Conservation (phyloP, 2,113 vertebrate species). For the Leucoraja erinaceus region DNA sequence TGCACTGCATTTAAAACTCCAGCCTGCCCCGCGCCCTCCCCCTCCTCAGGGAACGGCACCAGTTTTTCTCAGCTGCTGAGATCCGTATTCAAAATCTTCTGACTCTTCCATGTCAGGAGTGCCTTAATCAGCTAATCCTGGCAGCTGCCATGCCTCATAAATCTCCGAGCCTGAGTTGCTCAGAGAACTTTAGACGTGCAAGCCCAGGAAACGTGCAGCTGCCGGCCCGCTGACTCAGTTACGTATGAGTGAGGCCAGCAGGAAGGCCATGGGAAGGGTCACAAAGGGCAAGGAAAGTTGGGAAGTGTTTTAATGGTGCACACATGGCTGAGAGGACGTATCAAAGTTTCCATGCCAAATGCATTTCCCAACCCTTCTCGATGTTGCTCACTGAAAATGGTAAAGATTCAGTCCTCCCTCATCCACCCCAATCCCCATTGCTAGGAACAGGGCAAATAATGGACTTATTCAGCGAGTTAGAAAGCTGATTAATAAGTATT, state of each 20-base stretch:
- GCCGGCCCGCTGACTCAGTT: not conserved
- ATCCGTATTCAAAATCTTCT: not conserved
- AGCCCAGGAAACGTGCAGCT: not conserved
- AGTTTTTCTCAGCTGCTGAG: not conserved
- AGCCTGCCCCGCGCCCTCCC: not conserved
- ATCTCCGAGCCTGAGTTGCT: not conserved
- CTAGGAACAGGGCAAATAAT: not conserved
- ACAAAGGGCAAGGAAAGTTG: not conserved
- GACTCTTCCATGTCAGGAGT: not conserved
- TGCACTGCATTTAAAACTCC: not conserved
- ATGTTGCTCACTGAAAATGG: not conserved
- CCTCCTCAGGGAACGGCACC: not conserved
- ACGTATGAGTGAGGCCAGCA: not conserved
- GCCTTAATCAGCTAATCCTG: constrained; percentile 20
- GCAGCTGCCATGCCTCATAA: constrained; percentile 14
- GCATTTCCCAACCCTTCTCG: not conserved
- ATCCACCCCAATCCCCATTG: not conserved
- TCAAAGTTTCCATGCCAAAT: not conserved
- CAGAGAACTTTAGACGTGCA: not conserved
- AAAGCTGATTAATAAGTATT: not conserved
- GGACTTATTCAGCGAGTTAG: not conserved
- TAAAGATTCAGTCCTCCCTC: not conserved
- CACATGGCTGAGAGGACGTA: not conserved
- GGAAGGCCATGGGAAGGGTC: not conserved
- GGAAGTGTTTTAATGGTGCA: not conserved